phyloP scores from a whole-genome alignment of 1,140 invertebrate species.

The Platorchestia sp. region DNA sequence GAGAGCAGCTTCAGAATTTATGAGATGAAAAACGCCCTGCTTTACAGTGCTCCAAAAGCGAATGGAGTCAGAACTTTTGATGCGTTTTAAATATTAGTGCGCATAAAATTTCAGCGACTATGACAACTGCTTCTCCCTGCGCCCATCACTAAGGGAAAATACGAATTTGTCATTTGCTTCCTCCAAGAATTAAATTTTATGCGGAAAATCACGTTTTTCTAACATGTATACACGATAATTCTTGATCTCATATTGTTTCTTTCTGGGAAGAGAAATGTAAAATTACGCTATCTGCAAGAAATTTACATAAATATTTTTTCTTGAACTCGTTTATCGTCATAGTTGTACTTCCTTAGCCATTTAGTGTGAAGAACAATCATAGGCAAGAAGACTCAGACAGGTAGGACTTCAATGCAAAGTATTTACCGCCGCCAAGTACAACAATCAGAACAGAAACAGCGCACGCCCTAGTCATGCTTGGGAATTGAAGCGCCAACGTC shows the following conservation, averaged over 20 bases:
- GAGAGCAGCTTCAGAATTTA: conserved; percentile 17
- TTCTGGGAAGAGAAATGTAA: no score
- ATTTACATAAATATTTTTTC: neutral
- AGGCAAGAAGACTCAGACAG: neutral
- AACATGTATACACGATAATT: neutral
- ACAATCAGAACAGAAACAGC: neutral
- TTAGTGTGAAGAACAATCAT: neutral
- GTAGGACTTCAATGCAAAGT: neutral
- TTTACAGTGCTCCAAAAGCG: neutral
- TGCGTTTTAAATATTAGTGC: neutral
- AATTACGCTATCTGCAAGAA: no score
- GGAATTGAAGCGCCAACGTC: neutral
- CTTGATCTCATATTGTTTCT: no score
- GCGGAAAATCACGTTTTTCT: neutral
- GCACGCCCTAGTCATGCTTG: conserved; percentile 13
- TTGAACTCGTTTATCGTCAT: neutral
- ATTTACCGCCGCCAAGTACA: neutral
- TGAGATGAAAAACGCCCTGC: conserved; percentile 38
- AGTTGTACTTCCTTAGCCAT: neutral
- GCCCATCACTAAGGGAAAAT: no score
- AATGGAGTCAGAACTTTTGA: neutral
- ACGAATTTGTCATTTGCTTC: no score
- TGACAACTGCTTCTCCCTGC: neutral
- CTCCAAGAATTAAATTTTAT: neutral
- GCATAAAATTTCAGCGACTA: neutral